Conservation (phyloP, 2,113 vertebrate genomes). For the Atractosteus spatula region DNA sequence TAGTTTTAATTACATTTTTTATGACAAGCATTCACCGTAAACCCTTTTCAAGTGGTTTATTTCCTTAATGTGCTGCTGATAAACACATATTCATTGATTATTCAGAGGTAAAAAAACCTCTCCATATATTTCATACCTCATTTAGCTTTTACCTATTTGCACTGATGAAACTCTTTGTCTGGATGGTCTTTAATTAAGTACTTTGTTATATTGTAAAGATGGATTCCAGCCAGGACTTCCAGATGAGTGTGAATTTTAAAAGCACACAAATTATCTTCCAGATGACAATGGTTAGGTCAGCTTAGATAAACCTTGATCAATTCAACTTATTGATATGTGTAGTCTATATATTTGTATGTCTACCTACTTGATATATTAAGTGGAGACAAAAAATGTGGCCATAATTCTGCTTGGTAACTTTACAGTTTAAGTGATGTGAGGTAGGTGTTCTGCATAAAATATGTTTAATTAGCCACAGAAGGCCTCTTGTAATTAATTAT, state of each 20-base stretch:
- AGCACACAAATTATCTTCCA: constrained; percentile 66
- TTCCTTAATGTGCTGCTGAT: neutral
- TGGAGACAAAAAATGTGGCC: constrained; percentile 49
- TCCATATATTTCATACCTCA: constrained; percentile 40
- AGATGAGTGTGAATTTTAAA: constrained; percentile 58
- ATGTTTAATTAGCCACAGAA: constrained; percentile 55
- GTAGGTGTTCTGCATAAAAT: constrained; percentile 52
- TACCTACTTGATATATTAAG: constrained; percentile 2
- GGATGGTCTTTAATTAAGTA: constrained; percentile 50
- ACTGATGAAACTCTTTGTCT: constrained; percentile 36
- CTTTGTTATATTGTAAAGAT: constrained; percentile 59
- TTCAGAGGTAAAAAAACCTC: neutral
- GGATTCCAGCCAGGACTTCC: constrained; percentile 49
- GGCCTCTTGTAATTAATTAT: constrained; percentile 45
- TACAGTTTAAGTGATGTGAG: constrained; percentile 20
- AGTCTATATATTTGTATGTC: too few species aligned
- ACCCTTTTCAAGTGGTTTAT: neutral
- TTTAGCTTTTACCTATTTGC: constrained; percentile 51
- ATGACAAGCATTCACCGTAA: too few species aligned
- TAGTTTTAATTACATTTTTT: too few species aligned
- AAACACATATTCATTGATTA: neutral
- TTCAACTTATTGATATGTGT: constrained; percentile 69
- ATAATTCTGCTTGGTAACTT: constrained; percentile 55
- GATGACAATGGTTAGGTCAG: constrained; percentile 64
- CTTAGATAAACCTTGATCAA: constrained; percentile 67